phyloP scores from a whole-genome alignment of 1,140 invertebrate genomes.

The Euwallacea similis region DNA sequence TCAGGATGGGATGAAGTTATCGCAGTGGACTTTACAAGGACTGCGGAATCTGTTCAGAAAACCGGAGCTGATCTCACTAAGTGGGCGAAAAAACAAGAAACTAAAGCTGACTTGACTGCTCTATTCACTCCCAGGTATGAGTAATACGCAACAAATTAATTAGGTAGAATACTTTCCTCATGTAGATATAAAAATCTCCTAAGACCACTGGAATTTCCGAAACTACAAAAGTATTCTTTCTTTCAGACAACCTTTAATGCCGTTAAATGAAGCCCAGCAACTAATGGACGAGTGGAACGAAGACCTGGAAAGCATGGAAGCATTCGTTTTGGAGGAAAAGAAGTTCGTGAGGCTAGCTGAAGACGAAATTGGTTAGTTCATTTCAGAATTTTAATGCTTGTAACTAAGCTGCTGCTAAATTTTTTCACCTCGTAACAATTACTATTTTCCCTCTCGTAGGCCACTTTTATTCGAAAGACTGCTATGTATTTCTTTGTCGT shows the following conservation, averaged over 20 bases:
- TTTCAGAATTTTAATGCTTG: neutral
- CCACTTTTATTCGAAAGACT: slow-evolving; percentile 92
- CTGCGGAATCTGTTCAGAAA: slow-evolving; percentile 93
- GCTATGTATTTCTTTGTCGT: slow-evolving; percentile 97
- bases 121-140: slow-evolving; percentile 90
- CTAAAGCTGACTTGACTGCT: slow-evolving; percentile 90
- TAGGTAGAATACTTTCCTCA: too few relatives aligned
- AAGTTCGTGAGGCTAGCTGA: slow-evolving; percentile 96
- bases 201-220: too few relatives aligned
- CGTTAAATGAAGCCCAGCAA: slow-evolving; percentile 81
- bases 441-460: slow-evolving; percentile 53
- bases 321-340: slow-evolving; percentile 96
- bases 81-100: slow-evolving; percentile 90
- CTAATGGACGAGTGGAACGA: slow-evolving; percentile 95
- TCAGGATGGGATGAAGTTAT: slow-evolving; percentile 98
- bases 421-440: neutral
- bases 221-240: neutral
- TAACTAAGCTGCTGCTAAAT: neutral
- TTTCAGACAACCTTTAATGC: slow-evolving; percentile 80
- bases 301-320: slow-evolving; percentile 95
- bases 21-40: slow-evolving; percentile 97
- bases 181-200: too few relatives aligned
- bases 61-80: slow-evolving; percentile 95
- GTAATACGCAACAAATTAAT: neutral
- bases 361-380: slow-evolving; percentile 77